These are phyloP conservation scores for Phenacoccus solenopsis DNA, from an alignment of 1,140 invertebrate species.

Conservation along the genomic window DNA sequence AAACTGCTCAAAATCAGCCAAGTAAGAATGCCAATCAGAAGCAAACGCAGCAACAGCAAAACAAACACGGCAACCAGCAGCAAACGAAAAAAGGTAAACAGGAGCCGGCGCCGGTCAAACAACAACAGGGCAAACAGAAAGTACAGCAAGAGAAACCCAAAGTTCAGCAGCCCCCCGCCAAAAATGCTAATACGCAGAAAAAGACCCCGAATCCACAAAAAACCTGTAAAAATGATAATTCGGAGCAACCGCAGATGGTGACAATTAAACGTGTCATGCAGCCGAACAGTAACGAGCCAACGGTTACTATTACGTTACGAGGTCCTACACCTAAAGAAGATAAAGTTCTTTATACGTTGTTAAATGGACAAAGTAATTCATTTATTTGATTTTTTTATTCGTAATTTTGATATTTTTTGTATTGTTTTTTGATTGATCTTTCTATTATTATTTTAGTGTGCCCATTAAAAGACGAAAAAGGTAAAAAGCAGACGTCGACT, in stretches of 20 bases:
- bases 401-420: neutral
- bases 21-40: slow-evolving; percentile 21
- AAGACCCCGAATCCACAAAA: neutral
- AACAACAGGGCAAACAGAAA: neutral
- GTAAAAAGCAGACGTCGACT: neutral
- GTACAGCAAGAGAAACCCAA: neutral
- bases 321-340: slow-evolving; percentile 59
- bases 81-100: slow-evolving; percentile 20
- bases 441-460: slow-evolving; percentile 24
- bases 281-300: slow-evolving; percentile 48
- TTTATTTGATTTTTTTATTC: slow-evolving; percentile 7
- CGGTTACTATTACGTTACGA: slow-evolving; percentile 60
- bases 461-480: slow-evolving; percentile 40
- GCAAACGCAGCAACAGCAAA: neutral
- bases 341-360: slow-evolving; percentile 54
- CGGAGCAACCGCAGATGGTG: slow-evolving; percentile 48
- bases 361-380: slow-evolving; percentile 41
- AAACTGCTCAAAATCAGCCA: slow-evolving; percentile 9
- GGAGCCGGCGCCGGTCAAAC: slow-evolving; percentile 18
- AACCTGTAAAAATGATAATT: slow-evolving; percentile 22
- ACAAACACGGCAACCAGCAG: neutral
- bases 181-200: slow-evolving; percentile 3
- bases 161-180: neutral
- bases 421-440: neutral
- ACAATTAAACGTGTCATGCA: slow-evolving; percentile 57